phyloP scores from a whole-genome alignment of 2,113 vertebrate genomes.

The Rhinoderma darwinii region DNA sequence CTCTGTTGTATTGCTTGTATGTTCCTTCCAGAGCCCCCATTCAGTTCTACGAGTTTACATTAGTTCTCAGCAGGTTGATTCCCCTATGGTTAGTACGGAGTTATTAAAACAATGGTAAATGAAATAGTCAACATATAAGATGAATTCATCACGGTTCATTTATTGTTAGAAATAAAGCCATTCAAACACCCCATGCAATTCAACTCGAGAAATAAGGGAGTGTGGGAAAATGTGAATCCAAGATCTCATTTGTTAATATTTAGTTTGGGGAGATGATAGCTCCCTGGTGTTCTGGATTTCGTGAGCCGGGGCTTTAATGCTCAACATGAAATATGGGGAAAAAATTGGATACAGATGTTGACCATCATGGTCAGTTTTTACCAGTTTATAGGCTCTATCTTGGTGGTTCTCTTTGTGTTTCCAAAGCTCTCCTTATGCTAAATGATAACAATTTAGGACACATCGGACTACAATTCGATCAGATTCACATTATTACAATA shows the following conservation, averaged over 20 bases:
- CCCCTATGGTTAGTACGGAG: neutral
- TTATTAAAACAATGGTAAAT: constrained; percentile 33
- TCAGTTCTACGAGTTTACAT: neutral
- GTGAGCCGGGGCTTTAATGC: neutral
- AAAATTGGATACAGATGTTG: constrained; percentile 14
- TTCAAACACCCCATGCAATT: neutral
- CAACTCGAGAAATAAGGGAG: neutral
- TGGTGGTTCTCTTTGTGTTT: neutral
- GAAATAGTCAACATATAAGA: constrained; percentile 21
- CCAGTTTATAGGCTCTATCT: neutral
- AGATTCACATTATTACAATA: neutral
- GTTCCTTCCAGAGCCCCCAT: neutral
- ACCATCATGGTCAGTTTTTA: neutral
- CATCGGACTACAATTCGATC: neutral
- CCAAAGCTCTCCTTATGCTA: neutral
- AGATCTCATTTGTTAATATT: neutral
- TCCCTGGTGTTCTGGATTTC: neutral
- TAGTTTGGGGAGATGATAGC: neutral
- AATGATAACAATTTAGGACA: neutral
- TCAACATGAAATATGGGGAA: neutral
- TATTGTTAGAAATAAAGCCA: constrained; percentile 19
- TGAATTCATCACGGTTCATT: constrained; percentile 33
- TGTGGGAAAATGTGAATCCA: constrained; percentile 4
- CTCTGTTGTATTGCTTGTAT: neutral
- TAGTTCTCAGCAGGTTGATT: constrained; percentile 1